Percentiles rank a stretch among this genome's conserved stretches.
These are phyloP conservation scores for Scytalopus superciliaris DNA, from an alignment of 2,113 vertebrate genomes.

Conservation along the genomic window DNA sequence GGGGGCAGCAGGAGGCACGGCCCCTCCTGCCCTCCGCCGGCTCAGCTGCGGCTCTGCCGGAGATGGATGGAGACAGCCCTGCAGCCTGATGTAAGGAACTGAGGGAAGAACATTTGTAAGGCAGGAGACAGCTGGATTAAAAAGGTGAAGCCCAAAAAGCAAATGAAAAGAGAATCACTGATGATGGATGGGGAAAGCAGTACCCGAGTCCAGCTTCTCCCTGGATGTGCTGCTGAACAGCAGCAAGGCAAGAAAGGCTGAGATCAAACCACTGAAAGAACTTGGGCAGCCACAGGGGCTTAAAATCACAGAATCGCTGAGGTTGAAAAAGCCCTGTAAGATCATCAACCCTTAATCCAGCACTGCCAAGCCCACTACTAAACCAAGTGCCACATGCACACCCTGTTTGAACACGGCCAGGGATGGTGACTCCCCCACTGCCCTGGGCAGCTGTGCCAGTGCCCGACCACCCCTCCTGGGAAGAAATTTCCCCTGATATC, in stretches of 20 bases:
- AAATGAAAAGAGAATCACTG: conserved; percentile 50
- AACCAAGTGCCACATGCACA: background rate
- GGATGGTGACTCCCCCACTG: background rate
- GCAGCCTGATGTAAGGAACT: conserved; percentile 1
- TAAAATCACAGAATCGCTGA: background rate
- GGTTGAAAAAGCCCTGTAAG: background rate
- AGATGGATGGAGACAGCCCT: background rate
- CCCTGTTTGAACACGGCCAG: background rate
- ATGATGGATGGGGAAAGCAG: conserved; percentile 45
- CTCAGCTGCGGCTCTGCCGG: background rate
- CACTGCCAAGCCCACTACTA: background rate
- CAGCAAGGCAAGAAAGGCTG: background rate
- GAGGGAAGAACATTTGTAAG: conserved; percentile 43
- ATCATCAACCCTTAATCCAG: background rate
- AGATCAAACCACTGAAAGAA: background rate
- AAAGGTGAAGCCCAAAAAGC: conserved; percentile 50
- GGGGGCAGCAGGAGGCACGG: background rate
- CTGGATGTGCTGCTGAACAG: background rate
- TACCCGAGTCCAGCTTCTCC: background rate
- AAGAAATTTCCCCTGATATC: background rate
- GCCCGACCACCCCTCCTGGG: background rate
- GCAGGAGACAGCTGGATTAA: conserved; percentile 56
- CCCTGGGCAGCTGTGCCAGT: background rate
- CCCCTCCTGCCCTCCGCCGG: background rate
- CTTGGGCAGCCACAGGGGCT: background rate